A percentile compares a stretch with the other conserved stretches of the same genome.
Conservation (phyloP, 2,797 vertebrate species). For the Pterois miles region DNA sequence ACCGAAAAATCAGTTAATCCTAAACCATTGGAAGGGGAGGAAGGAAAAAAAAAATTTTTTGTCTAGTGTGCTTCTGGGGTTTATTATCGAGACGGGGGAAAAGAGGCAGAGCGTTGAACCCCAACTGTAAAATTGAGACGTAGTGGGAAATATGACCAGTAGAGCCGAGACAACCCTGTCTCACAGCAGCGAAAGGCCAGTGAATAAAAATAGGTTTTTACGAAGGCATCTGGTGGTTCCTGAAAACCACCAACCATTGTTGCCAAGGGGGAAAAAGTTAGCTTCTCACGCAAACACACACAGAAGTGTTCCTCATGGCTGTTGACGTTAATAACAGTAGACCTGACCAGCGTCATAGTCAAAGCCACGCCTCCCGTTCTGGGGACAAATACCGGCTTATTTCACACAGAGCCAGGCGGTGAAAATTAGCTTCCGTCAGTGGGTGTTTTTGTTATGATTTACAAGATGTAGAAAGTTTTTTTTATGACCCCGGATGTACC, state of each 20-base stretch:
- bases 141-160: conserved; percentile 13
- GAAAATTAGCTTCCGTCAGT: conserved; percentile 1
- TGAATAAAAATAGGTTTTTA: conserved; percentile 47
- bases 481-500: conserved; percentile 5
- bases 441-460: conserved; percentile 5
- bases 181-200: conserved; percentile 1
- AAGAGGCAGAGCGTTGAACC: conserved; percentile 28
- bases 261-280: conserved; percentile 7
- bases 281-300: not conserved
- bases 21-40: no score
- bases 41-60: no score
- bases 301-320: conserved; percentile 18
- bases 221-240: conserved; percentile 42
- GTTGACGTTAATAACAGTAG: conserved; percentile 35
- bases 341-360: conserved; percentile 8
- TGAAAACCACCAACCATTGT: conserved; percentile 38
- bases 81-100: conserved; percentile 23
- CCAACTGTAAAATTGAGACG: conserved; percentile 26
- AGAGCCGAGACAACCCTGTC: conserved; percentile 27
- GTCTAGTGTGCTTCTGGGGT: conserved; percentile 19
- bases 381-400: not conserved
- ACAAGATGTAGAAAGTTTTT: not conserved
- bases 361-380: not conserved
- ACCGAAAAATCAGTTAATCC: no score
- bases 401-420: conserved; percentile 14